Base-by-base conservation (phyloP, 1,140 invertebrate species). In the Polypedilum vanderplanki region DNA sequence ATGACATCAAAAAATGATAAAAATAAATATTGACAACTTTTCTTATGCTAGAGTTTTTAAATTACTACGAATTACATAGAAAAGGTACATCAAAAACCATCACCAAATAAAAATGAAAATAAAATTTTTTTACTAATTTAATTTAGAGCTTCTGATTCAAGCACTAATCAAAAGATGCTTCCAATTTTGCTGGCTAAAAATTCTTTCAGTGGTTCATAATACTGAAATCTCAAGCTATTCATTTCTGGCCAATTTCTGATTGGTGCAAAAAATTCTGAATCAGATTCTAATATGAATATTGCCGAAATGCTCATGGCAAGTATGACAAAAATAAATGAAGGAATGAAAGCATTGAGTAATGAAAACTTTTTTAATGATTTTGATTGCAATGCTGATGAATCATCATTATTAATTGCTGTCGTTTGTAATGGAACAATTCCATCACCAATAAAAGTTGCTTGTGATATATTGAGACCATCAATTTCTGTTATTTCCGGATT, bases 161-260 rank as follows among this genome's bases (percentile, higher is more conserved):
- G 24, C 24, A 57, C 46, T 8, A 70, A 70, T 70, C 65, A 70
- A 10, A 33, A 74, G 57, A 73, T 76, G 22, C 75, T 33, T 73
- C 79, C 78, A 12, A 81, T 73, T 75, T 79, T 80, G 5, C 78
- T 75, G 17, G 80, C 70, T 17, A 92, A 82, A 83, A 90, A 93
- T 77, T 93, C 88, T 83, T 93, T 94, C 22, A 91, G 85, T 7
- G 93, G 92, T 79, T 90, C 88, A 82, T 95, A 95, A 81, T 94
- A 93, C 79, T 93, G 90, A 79, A 89, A 88, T 76, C 89, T 87
- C 70, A 94, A 85, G 73, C 90, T 87, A 33, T 91, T 86, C 83
- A 94, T 89, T 84, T 94, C 92, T 17, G 92, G 93, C 78, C 89
- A 87, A 78, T 89, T 88, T n/a, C 90, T 87, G 67, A 94, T 79